Evolutionary conservation across 1,140 invertebrate species (phyloP).

Genomic region (Drosophila bifasciata): DNA sequence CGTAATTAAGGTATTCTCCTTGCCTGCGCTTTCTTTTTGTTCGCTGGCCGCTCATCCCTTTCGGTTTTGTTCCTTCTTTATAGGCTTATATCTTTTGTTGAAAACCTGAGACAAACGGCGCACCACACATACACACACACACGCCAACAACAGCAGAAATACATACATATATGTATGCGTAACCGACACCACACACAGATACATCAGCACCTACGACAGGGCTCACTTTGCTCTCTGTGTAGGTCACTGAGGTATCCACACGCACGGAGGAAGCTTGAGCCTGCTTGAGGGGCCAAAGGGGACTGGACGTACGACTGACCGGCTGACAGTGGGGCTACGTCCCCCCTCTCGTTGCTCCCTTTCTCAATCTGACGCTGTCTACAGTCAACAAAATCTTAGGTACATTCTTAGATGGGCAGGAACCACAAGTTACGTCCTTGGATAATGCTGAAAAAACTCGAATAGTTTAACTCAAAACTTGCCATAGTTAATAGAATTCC

Average conservation of each 20-base stretch:
- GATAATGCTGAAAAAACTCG: neutral
- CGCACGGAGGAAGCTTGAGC: slow-evolving; percentile 8
- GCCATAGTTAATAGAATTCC: too few relatives aligned
- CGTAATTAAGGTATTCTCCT: slow-evolving; percentile 83
- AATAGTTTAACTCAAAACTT: too few relatives aligned
- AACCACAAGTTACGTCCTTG: neutral
- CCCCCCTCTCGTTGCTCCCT: slow-evolving; percentile 18
- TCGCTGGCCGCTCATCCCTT: slow-evolving; percentile 52
- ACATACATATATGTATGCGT: too few relatives aligned
- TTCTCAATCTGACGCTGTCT: slow-evolving; percentile 21
- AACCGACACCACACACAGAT: slow-evolving; percentile 48
- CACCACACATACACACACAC: slow-evolving; percentile 21
- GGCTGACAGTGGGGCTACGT: slow-evolving; percentile 48
- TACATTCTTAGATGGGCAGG: neutral
- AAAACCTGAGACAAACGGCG: slow-evolving; percentile 69
- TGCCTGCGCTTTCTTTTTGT: slow-evolving; percentile 77
- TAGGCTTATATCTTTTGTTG: slow-evolving; percentile 80
- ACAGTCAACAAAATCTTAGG: slow-evolving; percentile 39
- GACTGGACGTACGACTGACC: slow-evolving; percentile 46
- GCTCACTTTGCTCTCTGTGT: slow-evolving; percentile 34
- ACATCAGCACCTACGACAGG: slow-evolving; percentile 30
- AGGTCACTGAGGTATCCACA: slow-evolving; percentile 37
- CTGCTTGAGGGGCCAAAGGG: slow-evolving; percentile 12
- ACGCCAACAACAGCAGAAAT: slow-evolving; percentile 11
- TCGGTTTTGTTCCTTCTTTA: slow-evolving; percentile 65